Evolutionary conservation across 2,113 vertebrate genomes (phyloP).

Genomic region (Channa maculata): DNA sequence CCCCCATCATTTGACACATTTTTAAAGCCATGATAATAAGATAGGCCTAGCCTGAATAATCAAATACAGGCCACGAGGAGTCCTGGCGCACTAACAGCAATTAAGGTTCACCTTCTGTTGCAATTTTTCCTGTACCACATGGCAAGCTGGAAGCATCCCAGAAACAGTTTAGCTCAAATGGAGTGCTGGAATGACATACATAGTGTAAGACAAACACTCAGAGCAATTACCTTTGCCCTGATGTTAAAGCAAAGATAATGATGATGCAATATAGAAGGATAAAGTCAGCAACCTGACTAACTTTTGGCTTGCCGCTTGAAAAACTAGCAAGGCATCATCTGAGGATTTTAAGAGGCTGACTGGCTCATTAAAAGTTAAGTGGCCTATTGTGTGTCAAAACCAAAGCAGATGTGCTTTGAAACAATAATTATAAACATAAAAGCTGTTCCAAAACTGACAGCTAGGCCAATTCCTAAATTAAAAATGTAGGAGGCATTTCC

Average conservation of each 20-base stretch:
- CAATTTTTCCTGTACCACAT: constrained; percentile 47
- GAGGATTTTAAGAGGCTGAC: rapidly evolving
- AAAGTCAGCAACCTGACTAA: constrained; percentile 1
- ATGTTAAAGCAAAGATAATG: constrained; percentile 53
- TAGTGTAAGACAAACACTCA: constrained; percentile 45
- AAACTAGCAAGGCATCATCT: background rate
- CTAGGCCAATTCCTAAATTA: background rate
- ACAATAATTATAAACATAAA: background rate
- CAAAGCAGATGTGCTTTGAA: background rate
- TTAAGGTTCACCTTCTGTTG: constrained; percentile 72
- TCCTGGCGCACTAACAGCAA: constrained; percentile 60
- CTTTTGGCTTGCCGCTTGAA: constrained; percentile 1
- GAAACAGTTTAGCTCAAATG: constrained; percentile 47
- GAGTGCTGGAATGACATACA: constrained; percentile 54
- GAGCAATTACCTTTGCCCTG: constrained; percentile 48
- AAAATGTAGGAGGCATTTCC: background rate
- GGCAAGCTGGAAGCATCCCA: constrained; percentile 52
- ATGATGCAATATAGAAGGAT: constrained; percentile 28
- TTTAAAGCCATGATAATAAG: constrained; percentile 30
- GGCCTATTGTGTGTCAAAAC: background rate
- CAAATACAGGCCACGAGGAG: constrained; percentile 58
- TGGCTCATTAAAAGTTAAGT: background rate
- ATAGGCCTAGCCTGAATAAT: constrained; percentile 43
- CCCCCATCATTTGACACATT: background rate
- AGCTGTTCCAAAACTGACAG: background rate